Evolutionary conservation across 2,888 invertebrate species (phyloP).

Genomic region (Drosophila barbarae): DNA sequence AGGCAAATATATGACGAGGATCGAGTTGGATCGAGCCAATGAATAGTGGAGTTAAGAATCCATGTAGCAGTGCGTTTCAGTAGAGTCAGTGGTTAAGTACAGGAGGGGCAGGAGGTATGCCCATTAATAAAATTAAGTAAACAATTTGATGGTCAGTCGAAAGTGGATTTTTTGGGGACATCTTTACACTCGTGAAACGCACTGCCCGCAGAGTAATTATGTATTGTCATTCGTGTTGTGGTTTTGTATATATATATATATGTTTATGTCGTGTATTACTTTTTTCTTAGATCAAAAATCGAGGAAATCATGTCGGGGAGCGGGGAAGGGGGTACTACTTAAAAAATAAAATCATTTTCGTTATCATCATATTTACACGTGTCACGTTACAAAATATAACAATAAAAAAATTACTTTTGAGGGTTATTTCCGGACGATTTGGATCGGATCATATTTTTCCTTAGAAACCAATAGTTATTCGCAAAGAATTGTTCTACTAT

Average conservation of each 20-base stretch:
- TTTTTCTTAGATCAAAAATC: slow-evolving; percentile 28
- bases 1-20: slow-evolving; percentile 65
- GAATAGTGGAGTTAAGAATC: slow-evolving; percentile 12
- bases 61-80: slow-evolving; percentile 14
- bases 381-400: slow-evolving; percentile 1
- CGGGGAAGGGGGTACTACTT: slow-evolving; percentile 41
- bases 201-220: slow-evolving; percentile 18
- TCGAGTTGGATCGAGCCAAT: slow-evolving; percentile 25
- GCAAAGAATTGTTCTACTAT: background rate
- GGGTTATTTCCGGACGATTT: background rate
- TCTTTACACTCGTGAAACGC: slow-evolving; percentile 24
- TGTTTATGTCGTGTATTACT: slow-evolving; percentile 24
- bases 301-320: slow-evolving; percentile 21
- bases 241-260: slow-evolving; percentile 8
- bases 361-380: slow-evolving; percentile 12
- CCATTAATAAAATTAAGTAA: slow-evolving; percentile 3
- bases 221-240: slow-evolving; percentile 45
- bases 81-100: background rate
- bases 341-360: slow-evolving; percentile 47
- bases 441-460: background rate
- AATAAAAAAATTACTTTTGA: background rate
- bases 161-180: background rate
- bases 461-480: background rate
- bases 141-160: background rate
- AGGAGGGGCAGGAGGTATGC: background rate